phyloP scores from a whole-genome alignment of 2,797 vertebrate genomes.

The Notolepis coatsorum region DNA sequence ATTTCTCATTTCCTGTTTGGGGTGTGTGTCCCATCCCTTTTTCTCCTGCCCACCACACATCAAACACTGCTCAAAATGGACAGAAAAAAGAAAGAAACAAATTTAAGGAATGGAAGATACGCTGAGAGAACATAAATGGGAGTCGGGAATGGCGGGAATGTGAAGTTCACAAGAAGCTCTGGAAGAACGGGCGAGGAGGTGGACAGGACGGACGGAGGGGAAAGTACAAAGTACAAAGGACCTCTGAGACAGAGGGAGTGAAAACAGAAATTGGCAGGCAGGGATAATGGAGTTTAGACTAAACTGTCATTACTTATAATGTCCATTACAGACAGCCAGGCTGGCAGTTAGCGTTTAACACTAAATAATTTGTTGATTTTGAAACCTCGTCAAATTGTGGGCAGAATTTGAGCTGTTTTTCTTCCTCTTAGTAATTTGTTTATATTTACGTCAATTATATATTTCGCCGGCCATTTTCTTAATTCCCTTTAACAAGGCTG shows the following conservation, averaged over 20 bases:
- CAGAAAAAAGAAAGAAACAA: constrained; percentile 22
- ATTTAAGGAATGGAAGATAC: too few relatives aligned
- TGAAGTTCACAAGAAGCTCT: constrained; percentile 16
- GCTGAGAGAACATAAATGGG: constrained; percentile 27
- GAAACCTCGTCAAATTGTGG: constrained; percentile 38
- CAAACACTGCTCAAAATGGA: constrained; percentile 62
- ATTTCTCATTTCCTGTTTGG: constrained; percentile 86
- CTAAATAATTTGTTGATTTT: background rate
- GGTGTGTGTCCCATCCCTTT: constrained; percentile 79
- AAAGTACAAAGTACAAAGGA: constrained; percentile 16
- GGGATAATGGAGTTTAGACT: background rate
- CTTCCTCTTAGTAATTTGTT: constrained; percentile 56
- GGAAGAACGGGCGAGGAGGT: constrained; percentile 7
- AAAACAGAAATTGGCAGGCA: constrained; percentile 9
- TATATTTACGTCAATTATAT: constrained; percentile 73
- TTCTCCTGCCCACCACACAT: constrained; percentile 79
- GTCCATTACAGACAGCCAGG: background rate
- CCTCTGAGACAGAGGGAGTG: constrained; percentile 22
- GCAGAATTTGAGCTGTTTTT: constrained; percentile 53
- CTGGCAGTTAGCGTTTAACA: constrained; percentile 12
- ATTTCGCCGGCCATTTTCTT: constrained; percentile 67
- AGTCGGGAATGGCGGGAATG: constrained; percentile 28
- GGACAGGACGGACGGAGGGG: constrained; percentile 11
- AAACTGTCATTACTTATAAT: background rate
- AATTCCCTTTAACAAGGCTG: constrained; percentile 69